Evolutionary conservation across 92 coral and sea anemone species (phyloP), one percentile per base, ranked within the genome.

Genomic region (Epizoanthus stellaris): DNA sequence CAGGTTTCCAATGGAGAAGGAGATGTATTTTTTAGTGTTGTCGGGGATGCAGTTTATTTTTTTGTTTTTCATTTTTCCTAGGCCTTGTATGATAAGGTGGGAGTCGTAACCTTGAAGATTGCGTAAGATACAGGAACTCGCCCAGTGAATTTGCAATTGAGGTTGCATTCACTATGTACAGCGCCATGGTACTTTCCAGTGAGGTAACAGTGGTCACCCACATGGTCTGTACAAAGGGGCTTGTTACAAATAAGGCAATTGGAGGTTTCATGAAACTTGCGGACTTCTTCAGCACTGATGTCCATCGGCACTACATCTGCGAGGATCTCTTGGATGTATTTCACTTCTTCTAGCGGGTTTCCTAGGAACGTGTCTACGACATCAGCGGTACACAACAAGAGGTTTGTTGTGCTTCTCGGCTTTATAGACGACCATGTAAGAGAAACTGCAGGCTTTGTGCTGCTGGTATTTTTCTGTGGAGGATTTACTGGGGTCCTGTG

Each of bases 51-150:
- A 23, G 25, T 23, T 23, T 23, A 23, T 23, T 23, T 23, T 23
- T 23, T 80, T 82, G 60, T 89, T 56, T 47, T 80, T 88, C 16
- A 88, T 53, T 54, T 88, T 88, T 1, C 91, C 91, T 20, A 80
- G 67, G 0, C 81, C 91, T 85, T 88, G 89, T 88, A 88, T 80
- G 52, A 88, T 84, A 6, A 84, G 67, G 59, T 91, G 94, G 16
- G 87, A 84, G 76, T 91, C 89, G 65, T 86, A 90, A 19, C 82
- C 85, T 34, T 70, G 54, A 12, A 85, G 59, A 64, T 85, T 85
- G 65, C 75, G 88, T 10, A 85, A 61, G 58, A 85, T 47, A 34
- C 93, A 5, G 93, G 88, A 17, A 87, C 87, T 15, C 87, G 76
- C 36, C 67, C 82, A 8, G 88, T 85, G 40, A 89, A 85, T 20